Percentiles rank a stretch among this genome's conserved stretches.
phyloP scores from a whole-genome alignment of 2,888 invertebrate species.

The Eristalis intricaria region DNA sequence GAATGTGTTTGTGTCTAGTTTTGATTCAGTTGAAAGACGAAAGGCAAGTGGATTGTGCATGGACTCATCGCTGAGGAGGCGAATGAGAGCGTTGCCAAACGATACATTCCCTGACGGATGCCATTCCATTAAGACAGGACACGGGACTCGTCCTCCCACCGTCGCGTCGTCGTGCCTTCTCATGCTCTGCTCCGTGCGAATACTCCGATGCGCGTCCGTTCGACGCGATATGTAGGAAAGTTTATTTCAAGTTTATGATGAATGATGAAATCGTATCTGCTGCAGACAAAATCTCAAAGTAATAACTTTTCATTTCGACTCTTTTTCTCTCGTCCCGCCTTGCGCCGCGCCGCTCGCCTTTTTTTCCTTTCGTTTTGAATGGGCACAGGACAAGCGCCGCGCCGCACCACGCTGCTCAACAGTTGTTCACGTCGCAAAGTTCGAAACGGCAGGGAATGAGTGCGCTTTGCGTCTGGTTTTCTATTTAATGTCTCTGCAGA shows the following conservation, averaged over 20 bases:
- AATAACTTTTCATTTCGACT: constrained; percentile 67
- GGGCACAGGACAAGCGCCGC: background rate
- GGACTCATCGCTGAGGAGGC: constrained; percentile 1
- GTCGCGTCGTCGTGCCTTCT: background rate
- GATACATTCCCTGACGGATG: constrained; percentile 55
- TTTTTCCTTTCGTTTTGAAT: constrained; percentile 20
- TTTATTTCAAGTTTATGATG: constrained; percentile 70
- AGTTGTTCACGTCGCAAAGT: constrained; percentile 53
- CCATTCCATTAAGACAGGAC: constrained; percentile 45
- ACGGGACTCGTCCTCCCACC: background rate
- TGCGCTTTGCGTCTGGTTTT: background rate
- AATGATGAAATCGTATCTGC: constrained; percentile 58
- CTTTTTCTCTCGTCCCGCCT: no score
- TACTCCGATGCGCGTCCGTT: background rate
- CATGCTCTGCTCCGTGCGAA: background rate
- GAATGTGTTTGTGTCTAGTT: background rate
- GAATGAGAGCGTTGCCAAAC: constrained; percentile 39
- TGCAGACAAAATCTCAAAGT: constrained; percentile 63
- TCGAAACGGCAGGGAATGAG: constrained; percentile 22
- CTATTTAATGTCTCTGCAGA: background rate
- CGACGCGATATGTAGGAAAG: constrained; percentile 33
- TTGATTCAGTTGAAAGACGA: background rate
- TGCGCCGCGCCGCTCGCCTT: background rate
- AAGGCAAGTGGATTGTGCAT: background rate
- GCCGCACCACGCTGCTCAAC: constrained; percentile 32